These are phyloP conservation scores for Alentia gelatinosa DNA, from an alignment of 2,888 invertebrate genomes.

Conservation along the genomic window DNA sequence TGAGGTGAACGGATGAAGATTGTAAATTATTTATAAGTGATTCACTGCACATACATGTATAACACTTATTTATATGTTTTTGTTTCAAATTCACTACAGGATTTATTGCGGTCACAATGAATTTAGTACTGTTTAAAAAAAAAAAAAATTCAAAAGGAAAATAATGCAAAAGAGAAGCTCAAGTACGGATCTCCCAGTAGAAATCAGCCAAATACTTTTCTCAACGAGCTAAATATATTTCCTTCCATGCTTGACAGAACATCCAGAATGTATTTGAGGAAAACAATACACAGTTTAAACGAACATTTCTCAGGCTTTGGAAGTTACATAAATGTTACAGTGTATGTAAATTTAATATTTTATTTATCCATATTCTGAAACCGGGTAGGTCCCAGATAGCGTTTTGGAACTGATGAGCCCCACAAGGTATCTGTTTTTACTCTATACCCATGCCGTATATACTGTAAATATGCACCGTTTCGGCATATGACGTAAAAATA, in stretches of 20 bases:
- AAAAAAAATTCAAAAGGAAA: not conserved
- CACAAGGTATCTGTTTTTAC: no score
- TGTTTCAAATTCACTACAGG: not conserved
- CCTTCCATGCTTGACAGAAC: not conserved
- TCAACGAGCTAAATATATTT: not conserved
- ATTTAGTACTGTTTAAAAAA: not conserved
- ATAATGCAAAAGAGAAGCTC: not conserved
- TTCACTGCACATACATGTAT: not conserved
- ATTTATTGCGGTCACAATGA: not conserved
- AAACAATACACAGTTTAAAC: not conserved
- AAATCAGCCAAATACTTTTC: not conserved
- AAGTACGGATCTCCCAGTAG: not conserved
- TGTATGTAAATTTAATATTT: no score
- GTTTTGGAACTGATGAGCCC: no score
- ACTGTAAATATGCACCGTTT: no score
- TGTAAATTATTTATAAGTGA: slow-evolving; percentile 19
- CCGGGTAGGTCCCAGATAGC: no score
- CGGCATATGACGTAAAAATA: no score
- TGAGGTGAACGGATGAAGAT: slow-evolving; percentile 10
- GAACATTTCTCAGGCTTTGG: not conserved
- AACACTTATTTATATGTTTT: not conserved
- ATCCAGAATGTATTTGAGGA: not conserved
- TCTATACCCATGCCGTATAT: no score
- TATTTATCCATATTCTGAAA: no score
- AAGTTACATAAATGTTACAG: no score